Base-by-base conservation (phyloP, 2,797 vertebrate genomes). In the Acipenser ruthenus region DNA sequence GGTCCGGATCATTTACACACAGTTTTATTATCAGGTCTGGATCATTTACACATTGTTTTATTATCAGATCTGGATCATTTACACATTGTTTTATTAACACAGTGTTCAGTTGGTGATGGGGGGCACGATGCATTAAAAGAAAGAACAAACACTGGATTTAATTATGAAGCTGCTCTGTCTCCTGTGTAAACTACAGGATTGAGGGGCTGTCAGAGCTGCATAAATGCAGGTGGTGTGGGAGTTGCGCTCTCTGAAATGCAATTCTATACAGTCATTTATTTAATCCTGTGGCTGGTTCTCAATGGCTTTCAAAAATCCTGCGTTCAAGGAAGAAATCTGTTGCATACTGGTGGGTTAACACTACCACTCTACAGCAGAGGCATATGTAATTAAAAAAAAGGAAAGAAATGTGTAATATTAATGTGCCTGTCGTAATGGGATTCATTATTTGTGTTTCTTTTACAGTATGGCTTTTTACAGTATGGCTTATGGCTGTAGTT, bases 391-490 rank as follows among this genome's bases (percentile, higher is more conserved):
- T n/a, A n/a, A 70, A 70, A 65, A 67, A 64, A 59, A 62, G 56
- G 49, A 67, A 67, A 56, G 13, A 70, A 56, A 66, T 60, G 53
- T 66, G 56, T 56, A 56, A 65, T 60, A 60, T 67, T 70, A 67
- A 69, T 75, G 62, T 71, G 75, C 74, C 75, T 70, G 72, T 75
- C 72, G 72, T 75, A 77, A 73, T 75, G 68, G 50, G 73, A 76
- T 75, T 76, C 64, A 55, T 70, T 77, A 37, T 81, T 74, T 66
- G 23, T 69, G 69, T 65, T 61, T 62, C 60, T 72, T 37, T 4
- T 37, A 37, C 23, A 37, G 4, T 37, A 37, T 37, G 23, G n/a
- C n/a, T n/a, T n/a, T n/a, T n/a, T n/a, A n/a, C n/a, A n/a, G n/a
- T 37, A 37, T 37, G 23, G 23, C 23, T 37, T 2, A 37, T 37